Evolutionary conservation across 1,140 invertebrate species (phyloP), one percentile per base, ranked within the genome.

Genomic region (Sycophaga agraensis): DNA sequence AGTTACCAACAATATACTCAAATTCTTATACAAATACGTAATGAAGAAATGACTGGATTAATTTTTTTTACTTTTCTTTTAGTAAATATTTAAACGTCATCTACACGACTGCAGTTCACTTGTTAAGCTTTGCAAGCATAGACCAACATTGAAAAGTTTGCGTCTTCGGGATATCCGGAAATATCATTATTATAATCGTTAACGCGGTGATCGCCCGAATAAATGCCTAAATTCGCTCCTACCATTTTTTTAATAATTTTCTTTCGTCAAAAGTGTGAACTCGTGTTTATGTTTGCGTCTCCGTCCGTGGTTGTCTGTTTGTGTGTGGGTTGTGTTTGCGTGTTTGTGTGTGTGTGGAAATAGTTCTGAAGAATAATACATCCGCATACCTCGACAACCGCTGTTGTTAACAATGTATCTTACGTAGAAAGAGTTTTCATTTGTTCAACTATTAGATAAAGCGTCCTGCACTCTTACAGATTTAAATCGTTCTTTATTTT

Each of bases 381-480:
- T 51, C 7, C 37, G 26, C 50, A 59, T 59, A 54, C 50, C 42
- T 48, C 26, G 45, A 58, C 49, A 54, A 59, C 35, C 42, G 12
- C 26, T 2, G 50, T 54, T 59, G 40, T 42, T 58, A 59, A 59
- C 49, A 59, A 59, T 56, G 14, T 68, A 69, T 68, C 63, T 66
- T 70, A 71, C 71, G 70, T 73, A 76, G 68, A 78, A 75, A 76
- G 70, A 69, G 68, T 73, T 71, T 43, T 60, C 43, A 35, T 59
- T 45, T 50, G 51, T 50, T 64, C 39, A 73, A 73, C 68, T 75
- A 77, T 74, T 72, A 71, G 70, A 76, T 78, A 75, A 76, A 78
- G 76, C 77, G 73, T 79, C 75, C 74, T 73, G 73, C 76, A 77
- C 77, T 76, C 72, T 77, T 76, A 74, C 67, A 77, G 68, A 65